These are phyloP conservation scores for Aphrocallistes beatrix DNA, from an alignment of 37 sponge, comb jelly and placozoan genomes.

Conservation along the genomic window DNA sequence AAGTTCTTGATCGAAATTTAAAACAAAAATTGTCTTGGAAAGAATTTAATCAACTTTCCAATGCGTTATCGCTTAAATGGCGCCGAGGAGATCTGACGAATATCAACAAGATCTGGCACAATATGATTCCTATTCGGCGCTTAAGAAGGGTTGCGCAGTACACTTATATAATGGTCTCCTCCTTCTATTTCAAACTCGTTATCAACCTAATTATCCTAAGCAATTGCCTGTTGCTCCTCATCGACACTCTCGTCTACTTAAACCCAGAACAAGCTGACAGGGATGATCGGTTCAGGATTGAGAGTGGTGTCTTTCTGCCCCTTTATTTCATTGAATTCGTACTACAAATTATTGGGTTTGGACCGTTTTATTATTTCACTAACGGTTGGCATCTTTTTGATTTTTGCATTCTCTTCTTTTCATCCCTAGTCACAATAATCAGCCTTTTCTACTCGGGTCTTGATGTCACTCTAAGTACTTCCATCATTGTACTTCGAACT, in stretches of 20 bases:
- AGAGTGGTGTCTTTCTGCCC: not conserved
- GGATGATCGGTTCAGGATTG: not conserved
- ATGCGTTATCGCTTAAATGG: not conserved
- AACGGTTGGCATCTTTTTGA: not conserved
- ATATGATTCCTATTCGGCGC: not conserved
- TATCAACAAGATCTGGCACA: conserved; percentile 8
- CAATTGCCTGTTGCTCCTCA: not conserved
- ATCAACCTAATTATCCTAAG: not conserved
- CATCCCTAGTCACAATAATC: not conserved
- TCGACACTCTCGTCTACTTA: not conserved
- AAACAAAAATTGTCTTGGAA: conserved; percentile 3
- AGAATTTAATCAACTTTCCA: not conserved
- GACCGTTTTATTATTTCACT: conserved; percentile 3
- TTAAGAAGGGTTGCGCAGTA: not conserved
- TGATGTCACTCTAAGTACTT: too few species aligned
- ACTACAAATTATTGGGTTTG: not conserved
- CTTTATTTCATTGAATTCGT: not conserved
- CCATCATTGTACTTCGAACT: not conserved
- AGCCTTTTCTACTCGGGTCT: not conserved
- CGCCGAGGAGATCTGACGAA: not conserved
- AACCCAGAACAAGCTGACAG: not conserved
- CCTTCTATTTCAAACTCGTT: not conserved
- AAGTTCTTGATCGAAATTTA: not conserved
- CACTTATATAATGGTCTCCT: not conserved
- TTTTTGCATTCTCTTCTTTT: not conserved